These are phyloP conservation scores for Leptoclinus maculatus DNA, from an alignment of 2,797 vertebrate species.

Conservation along the genomic window DNA sequence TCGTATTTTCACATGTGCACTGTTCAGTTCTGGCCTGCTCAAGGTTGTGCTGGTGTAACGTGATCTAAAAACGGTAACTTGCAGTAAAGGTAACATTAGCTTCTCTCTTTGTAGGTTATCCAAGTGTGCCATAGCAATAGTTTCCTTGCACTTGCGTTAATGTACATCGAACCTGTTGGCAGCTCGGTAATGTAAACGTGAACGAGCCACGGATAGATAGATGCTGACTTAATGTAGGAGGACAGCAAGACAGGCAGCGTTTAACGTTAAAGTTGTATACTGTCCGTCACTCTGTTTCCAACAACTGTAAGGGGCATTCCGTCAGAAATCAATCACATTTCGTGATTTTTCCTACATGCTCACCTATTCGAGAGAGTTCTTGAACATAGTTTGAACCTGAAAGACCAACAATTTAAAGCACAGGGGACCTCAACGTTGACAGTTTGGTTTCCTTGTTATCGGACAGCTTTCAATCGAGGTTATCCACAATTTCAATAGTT, in stretches of 20 bases:
- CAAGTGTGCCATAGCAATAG: background rate
- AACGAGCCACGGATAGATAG: background rate
- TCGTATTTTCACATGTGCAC: background rate
- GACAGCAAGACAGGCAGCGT: background rate
- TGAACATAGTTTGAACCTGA: background rate
- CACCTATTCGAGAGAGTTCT: background rate
- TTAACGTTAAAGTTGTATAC: background rate
- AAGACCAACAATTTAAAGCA: background rate
- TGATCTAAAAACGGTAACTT: constrained; percentile 15
- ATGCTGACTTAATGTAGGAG: constrained; percentile 5
- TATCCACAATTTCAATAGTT: background rate
- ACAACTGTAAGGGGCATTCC: background rate
- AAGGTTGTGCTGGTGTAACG: constrained; percentile 6
- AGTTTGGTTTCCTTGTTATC: background rate
- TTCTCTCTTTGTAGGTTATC: background rate
- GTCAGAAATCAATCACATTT: background rate
- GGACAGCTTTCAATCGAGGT: background rate
- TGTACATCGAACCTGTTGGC: fast-evolving
- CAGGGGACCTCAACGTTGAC: background rate
- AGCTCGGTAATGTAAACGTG: background rate
- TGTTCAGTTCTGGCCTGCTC: constrained; percentile 26
- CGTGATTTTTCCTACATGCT: too few species aligned
- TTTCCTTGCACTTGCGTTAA: background rate
- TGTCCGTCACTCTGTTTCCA: background rate
- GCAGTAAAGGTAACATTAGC: background rate